These are phyloP conservation scores for Channa maculata DNA, from an alignment of 2,113 vertebrate species.

Conservation along the genomic window DNA sequence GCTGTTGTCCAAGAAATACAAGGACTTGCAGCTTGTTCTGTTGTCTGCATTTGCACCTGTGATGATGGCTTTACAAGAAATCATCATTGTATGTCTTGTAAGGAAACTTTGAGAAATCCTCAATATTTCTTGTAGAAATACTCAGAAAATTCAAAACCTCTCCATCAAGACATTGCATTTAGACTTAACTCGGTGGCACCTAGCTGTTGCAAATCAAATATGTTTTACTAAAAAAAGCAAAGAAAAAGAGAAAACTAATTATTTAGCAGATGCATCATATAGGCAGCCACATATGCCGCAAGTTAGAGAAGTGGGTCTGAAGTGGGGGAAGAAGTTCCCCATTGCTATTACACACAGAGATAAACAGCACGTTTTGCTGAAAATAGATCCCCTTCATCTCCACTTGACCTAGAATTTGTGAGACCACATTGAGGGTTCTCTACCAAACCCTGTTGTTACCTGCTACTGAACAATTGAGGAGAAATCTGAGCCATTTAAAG, in stretches of 20 bases:
- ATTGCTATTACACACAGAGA: conserved; percentile 62
- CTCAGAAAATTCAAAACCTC: background rate
- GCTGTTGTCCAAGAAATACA: conserved; percentile 22
- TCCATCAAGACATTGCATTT: background rate
- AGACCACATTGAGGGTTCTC: conserved; percentile 62
- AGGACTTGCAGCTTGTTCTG: conserved; percentile 6
- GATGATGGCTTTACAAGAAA: conserved; percentile 1
- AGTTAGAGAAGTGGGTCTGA: conserved; percentile 70
- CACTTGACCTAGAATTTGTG: conserved; percentile 66
- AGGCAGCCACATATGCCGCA: conserved; percentile 66
- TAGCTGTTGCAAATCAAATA: conserved; percentile 3
- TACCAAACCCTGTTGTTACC: conserved; percentile 71
- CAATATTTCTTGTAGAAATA: background rate
- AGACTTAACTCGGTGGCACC: background rate
- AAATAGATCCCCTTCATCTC: conserved; percentile 75
- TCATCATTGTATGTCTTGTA: background rate
- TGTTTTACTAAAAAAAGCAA: background rate
- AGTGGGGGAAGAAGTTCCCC: conserved; percentile 71
- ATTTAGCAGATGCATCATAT: conserved; percentile 51
- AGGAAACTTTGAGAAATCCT: no score
- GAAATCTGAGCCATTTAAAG: conserved; percentile 48
- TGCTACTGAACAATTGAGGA: conserved; percentile 61
- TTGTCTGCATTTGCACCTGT: conserved; percentile 6
- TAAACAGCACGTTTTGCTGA: conserved; percentile 69
- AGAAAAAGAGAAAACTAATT: conserved; percentile 43